Percentiles rank a stretch among this genome's conserved stretches.
These are phyloP conservation scores for Seira sanloemensis DNA, from an alignment of 2,888 invertebrate species.

Conservation along the genomic window DNA sequence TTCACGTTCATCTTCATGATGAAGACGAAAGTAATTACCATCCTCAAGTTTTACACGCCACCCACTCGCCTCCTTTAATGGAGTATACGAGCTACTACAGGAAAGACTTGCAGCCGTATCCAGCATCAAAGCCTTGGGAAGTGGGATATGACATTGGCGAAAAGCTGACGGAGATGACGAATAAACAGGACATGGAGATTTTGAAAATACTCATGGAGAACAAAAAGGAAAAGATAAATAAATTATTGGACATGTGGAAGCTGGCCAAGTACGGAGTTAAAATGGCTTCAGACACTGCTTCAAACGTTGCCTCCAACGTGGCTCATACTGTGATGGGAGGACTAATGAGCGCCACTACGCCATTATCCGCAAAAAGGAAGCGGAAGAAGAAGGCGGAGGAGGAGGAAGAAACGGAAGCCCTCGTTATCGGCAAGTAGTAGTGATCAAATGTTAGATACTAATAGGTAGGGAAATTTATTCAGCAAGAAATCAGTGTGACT, in stretches of 20 bases:
- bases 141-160: constrained; percentile 57
- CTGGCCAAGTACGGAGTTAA: constrained; percentile 44
- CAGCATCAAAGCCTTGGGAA: constrained; percentile 30
- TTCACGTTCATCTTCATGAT: constrained; percentile 54
- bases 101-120: constrained; percentile 48
- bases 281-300: constrained; percentile 39
- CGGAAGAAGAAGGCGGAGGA: constrained; percentile 14
- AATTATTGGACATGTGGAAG: constrained; percentile 63
- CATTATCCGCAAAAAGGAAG: constrained; percentile 13
- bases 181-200: constrained; percentile 64
- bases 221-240: constrained; percentile 64
- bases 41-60: not conserved
- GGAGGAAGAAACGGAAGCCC: no score
- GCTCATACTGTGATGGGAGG: not conserved
- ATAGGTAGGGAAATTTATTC: no score
- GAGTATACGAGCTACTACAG: constrained; percentile 40
- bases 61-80: not conserved
- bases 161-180: constrained; percentile 45
- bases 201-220: constrained; percentile 64
- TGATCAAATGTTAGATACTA: no score
- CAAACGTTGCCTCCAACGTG: not conserved
- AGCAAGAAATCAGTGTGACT: no score
- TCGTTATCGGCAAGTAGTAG: no score
- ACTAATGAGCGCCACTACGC: constrained; percentile 19
- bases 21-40: not conserved